Evolutionary conservation across 2,797 vertebrate genomes (phyloP).

Genomic region (Pelochelys cantorii): DNA sequence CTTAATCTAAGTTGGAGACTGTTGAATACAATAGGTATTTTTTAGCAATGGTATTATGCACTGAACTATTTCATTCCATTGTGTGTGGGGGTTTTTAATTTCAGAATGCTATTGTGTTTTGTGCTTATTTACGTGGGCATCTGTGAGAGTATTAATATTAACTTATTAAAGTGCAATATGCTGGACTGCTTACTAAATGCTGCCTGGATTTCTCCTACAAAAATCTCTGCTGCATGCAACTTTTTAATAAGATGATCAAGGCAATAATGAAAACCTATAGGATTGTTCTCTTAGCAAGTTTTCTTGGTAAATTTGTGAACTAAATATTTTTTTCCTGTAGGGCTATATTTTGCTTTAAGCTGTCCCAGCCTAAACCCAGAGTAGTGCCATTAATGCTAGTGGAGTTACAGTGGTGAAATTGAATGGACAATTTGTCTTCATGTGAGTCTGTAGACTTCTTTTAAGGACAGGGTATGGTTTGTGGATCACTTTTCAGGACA

Average conservation of each 20-base stretch:
- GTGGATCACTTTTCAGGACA: constrained; percentile 16
- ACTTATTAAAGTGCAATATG: constrained; percentile 50
- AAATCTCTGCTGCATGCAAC: constrained; percentile 30
- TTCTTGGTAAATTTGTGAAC: constrained; percentile 52
- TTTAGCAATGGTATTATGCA: constrained; percentile 26
- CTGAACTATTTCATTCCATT: constrained; percentile 52
- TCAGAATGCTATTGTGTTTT: constrained; percentile 59
- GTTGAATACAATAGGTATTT: constrained; percentile 42
- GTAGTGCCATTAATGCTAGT: constrained; percentile 1
- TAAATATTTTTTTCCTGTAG: constrained; percentile 53
- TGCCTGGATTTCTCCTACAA: constrained; percentile 21
- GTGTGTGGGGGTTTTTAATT: constrained; percentile 47
- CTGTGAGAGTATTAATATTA: constrained; percentile 50
- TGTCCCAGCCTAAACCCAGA: constrained; percentile 37
- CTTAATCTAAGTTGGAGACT: constrained; percentile 52
- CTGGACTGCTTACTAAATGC: constrained; percentile 44
- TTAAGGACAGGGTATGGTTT: constrained; percentile 54
- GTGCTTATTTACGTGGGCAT: constrained; percentile 50
- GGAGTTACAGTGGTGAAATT: constrained; percentile 12
- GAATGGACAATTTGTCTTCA: constrained; percentile 47
- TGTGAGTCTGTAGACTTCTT: constrained; percentile 46
- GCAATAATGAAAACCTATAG: constrained; percentile 35
- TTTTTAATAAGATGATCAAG: constrained; percentile 64
- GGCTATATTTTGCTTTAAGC: constrained; percentile 37
- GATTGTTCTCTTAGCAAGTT: constrained; percentile 37